Evolutionary conservation across 2,888 invertebrate species (phyloP), one percentile per base, ranked within the genome.

Genomic region (Cyclophora punctaria): DNA sequence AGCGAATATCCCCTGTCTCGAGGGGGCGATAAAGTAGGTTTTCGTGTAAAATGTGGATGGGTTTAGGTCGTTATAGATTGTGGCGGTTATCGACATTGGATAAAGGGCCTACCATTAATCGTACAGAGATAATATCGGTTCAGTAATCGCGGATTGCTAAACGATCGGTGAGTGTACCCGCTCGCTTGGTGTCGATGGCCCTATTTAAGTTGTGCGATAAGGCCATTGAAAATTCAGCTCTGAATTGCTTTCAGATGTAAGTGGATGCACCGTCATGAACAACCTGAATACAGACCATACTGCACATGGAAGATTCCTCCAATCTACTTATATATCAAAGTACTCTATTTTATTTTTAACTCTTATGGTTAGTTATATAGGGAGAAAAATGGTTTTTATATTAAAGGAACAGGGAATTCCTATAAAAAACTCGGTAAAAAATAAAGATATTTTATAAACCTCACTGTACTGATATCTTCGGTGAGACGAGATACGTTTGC

Each of bases 71-170:
- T 79, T 78, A 65, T 49, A 59, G 55, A 48, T 47, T 49, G 59
- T 51, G 54, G 49, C 50, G 56, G 63, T 63, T 72, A 74, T 79
- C 79, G 80, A 79, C 80, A 74, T 80, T 78, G 83, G 83, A 83
- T 84, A 83, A 81, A 83, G 81, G 83, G 81, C 75, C 69, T 59
- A 64, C 75, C 80, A 85, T 85, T 83, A 84, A 84, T 84, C 83
- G 82, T 77, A 65, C 65, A 63, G 67, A 73, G 84, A 84, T 84
- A 84, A 83, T 82, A 84, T 84, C 84, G 76, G 75, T 71, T 73
- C 73, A 66, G 83, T 83, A 83, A 84, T 82, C 83, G 76, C 72
- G 78, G 81, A 83, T 83, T 82, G 79, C 81, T 80, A 79, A 83
- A 80, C 75, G 82, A 77, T 80, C 75, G 78, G 80, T 76, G 75